Percentiles rank a stretch among this genome's conserved stretches.
These are phyloP conservation scores for Caenorhabditis sp. DNA, from an alignment of 2,888 invertebrate species.

Conservation along the genomic window DNA sequence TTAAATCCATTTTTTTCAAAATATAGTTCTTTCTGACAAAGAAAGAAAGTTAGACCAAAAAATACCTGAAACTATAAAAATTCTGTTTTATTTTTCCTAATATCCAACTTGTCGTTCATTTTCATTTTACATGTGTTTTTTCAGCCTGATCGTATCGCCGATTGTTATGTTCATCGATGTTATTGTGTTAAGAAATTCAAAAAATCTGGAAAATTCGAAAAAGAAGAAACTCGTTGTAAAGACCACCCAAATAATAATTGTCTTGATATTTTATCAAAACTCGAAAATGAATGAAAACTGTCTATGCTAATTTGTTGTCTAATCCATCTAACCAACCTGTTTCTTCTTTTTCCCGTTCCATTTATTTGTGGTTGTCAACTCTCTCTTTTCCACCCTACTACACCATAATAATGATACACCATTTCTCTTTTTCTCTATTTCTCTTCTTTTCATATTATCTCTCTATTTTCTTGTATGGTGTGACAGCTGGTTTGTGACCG, in stretches of 20 bases:
- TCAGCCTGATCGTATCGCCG: not conserved
- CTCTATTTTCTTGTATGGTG: not conserved
- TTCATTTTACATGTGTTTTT: not conserved
- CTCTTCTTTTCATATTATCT: not conserved
- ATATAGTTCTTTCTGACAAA: too few relatives aligned
- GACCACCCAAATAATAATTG: not conserved
- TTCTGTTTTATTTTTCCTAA: too few relatives aligned
- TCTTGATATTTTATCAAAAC: not conserved
- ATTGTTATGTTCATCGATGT: not conserved
- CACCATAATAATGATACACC: not conserved
- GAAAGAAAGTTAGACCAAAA: too few relatives aligned
- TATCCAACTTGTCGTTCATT: too few relatives aligned
- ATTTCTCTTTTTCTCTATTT: not conserved
- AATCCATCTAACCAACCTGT: not conserved
- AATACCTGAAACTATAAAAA: too few relatives aligned
- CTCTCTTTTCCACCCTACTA: not conserved
- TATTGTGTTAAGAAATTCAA: not conserved
- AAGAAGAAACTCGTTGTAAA: not conserved
- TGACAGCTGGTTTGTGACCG: constrained; percentile 1
- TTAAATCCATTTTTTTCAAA: too few relatives aligned
- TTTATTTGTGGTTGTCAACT: not conserved
- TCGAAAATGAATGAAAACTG: not conserved
- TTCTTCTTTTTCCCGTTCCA: not conserved
- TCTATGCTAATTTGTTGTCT: too few relatives aligned
- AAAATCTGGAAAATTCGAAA: not conserved